These are phyloP conservation scores for Gonatopus flavifemur DNA, from an alignment of 1,140 invertebrate genomes.

Conservation along the genomic window DNA sequence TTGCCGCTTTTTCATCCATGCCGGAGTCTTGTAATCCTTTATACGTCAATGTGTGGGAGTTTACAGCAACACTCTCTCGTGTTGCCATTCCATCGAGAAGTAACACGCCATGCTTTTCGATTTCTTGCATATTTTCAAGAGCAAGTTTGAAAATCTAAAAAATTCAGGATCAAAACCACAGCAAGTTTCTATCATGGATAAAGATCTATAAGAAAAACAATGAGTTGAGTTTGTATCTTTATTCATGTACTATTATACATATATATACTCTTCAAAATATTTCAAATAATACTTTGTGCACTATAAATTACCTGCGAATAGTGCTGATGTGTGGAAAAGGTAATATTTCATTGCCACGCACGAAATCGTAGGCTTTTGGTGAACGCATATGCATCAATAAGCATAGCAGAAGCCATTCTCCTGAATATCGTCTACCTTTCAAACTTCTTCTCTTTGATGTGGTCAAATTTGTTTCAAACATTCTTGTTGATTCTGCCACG, in stretches of 20 bases:
- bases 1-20: neutral
- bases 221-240: too few relatives aligned
- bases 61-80: neutral
- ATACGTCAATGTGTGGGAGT: neutral
- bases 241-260: too few relatives aligned
- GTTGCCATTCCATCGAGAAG: too few relatives aligned
- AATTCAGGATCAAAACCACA: neutral
- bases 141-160: neutral
- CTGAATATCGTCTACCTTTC: too few relatives aligned
- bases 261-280: too few relatives aligned
- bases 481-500: too few relatives aligned
- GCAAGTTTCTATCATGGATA: neutral
- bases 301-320: neutral
- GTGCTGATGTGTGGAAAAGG: neutral
- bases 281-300: too few relatives aligned
- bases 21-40: neutral
- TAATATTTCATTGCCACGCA: neutral
- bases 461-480: too few relatives aligned
- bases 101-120: neutral
- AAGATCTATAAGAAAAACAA: neutral
- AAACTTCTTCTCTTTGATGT: too few relatives aligned
- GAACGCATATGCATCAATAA: neutral
- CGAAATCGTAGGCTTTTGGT: neutral
- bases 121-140: neutral
- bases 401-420: neutral